phyloP scores from a whole-genome alignment of 2,113 vertebrate genomes.

The Chlamydotis undulata region DNA sequence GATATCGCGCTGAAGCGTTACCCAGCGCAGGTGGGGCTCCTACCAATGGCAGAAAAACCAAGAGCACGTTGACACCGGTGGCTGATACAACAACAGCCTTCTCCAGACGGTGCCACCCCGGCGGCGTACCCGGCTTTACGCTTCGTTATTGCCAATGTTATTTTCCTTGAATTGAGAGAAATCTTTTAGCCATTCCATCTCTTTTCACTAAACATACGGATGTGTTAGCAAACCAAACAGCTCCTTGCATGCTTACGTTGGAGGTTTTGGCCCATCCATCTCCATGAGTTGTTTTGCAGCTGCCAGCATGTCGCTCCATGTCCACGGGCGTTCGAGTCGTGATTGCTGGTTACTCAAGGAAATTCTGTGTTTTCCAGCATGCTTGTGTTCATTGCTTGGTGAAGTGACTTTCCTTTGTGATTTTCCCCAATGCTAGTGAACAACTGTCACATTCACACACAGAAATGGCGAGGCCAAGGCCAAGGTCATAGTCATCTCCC shows the following conservation, averaged over 20 bases:
- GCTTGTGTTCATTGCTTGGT: slow-evolving; percentile 8
- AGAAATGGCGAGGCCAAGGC: slow-evolving; percentile 13
- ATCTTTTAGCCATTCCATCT: background rate
- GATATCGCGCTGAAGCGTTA: background rate
- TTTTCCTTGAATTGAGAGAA: slow-evolving; percentile 69
- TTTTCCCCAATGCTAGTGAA: slow-evolving; percentile 41
- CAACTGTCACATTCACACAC: background rate
- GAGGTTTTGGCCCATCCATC: background rate
- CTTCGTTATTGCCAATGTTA: background rate
- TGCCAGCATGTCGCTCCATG: background rate
- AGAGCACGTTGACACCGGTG: background rate
- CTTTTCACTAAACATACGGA: background rate
- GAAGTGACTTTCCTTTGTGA: slow-evolving; percentile 47
- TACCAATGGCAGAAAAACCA: background rate
- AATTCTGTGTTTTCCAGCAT: slow-evolving; percentile 22
- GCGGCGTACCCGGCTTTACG: background rate
- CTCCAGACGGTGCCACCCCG: background rate
- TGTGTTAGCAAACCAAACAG: background rate
- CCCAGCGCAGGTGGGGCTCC: background rate
- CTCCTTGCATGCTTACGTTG: background rate
- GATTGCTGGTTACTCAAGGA: background rate
- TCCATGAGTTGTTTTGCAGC: background rate
- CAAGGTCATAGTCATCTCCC: background rate
- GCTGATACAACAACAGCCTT: background rate
- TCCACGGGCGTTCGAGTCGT: accelerated